Evolutionary conservation across 2,888 invertebrate genomes (phyloP).

Genomic region (Amitus sp.): DNA sequence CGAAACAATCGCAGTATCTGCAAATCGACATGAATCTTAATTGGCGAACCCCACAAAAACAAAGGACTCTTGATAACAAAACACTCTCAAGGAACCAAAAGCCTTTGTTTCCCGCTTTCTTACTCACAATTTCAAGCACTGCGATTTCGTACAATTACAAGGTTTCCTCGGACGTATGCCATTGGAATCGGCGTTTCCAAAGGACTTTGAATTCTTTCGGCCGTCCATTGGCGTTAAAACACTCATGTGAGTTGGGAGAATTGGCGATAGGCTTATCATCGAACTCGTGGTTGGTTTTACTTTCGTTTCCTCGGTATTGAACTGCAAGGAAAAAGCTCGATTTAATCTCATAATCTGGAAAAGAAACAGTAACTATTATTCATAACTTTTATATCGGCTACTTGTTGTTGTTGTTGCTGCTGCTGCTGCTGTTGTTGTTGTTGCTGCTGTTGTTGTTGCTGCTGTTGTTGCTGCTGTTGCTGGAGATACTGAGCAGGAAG

Average conservation of each 20-base stretch:
- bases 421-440: too few species aligned
- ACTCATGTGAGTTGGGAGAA: slow-evolving; percentile 50
- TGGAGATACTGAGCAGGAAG: slow-evolving; percentile 71
- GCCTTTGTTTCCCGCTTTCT: too few species aligned
- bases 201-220: slow-evolving; percentile 51
- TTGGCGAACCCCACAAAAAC: not conserved
- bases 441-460: too few species aligned
- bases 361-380: too few species aligned
- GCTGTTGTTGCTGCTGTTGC: too few species aligned
- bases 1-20: slow-evolving; percentile 97
- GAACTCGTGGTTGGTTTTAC: slow-evolving; percentile 55
- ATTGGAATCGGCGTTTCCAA: slow-evolving; percentile 64
- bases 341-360: not conserved
- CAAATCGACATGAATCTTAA: slow-evolving; percentile 12
- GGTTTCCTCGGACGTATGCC: slow-evolving; percentile 85
- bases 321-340: slow-evolving; percentile 25
- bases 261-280: slow-evolving; percentile 52
- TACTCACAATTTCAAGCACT: slow-evolving; percentile 92
- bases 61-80: too few species aligned
- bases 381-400: too few species aligned
- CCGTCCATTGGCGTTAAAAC: slow-evolving; percentile 55
- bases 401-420: slow-evolving; percentile 36
- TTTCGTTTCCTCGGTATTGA: slow-evolving; percentile 53
- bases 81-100: too few species aligned
- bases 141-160: slow-evolving; percentile 99